Evolutionary conservation across 2,888 invertebrate species (phyloP), one percentile per base, ranked within the genome.

Genomic region (Alsophila aescularia): DNA sequence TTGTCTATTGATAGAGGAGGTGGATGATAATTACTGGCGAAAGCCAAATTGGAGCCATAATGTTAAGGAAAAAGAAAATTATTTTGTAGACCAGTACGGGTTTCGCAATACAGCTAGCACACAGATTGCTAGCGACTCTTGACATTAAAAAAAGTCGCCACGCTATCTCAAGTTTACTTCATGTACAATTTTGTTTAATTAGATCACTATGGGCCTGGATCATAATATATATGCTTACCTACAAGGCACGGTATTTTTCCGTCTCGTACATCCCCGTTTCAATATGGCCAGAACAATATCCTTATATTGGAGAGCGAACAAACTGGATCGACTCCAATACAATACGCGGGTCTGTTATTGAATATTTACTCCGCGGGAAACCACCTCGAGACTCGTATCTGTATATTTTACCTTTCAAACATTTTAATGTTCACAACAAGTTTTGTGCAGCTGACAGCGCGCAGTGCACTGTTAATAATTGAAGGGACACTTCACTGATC

Each of bases 221-320:
- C n/a, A 13, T 12, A 32, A 13, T 13, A 3, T n/a, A 31, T 21
- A 13, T n/a, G 12, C 13, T 24, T 52, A 18, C 8, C 32, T 37
- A 29, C 12, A 12, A 45, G 31, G 14, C n/a, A 24, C 15, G 9
- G 27, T 18, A 44, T 21, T 15, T 15, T 16, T 8, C 12, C 41
- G 16, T 32, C 31, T 10, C 31, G 32, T 40, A 43, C 34, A 36
- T 44, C 45, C 49, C 58, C 47, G 59, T 79, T 78, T 75, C 81
- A 81, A 83, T 81, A 75, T 70, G 67, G 72, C 72, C 72, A 73
- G 81, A 83, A 85, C 85, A 87, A 86, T 85, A 86, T 85, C 73
- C 73, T 65, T 78, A 75, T 85, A 86, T 87, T 86, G 85, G 83
- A 77, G 72, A 80, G 70, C 67, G 80, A 82, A 72, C 81, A 83